Percentiles rank a stretch among this genome's conserved stretches.
These are phyloP conservation scores for Anoplopoma fimbria DNA, from an alignment of 2,113 vertebrate species.

Conservation along the genomic window DNA sequence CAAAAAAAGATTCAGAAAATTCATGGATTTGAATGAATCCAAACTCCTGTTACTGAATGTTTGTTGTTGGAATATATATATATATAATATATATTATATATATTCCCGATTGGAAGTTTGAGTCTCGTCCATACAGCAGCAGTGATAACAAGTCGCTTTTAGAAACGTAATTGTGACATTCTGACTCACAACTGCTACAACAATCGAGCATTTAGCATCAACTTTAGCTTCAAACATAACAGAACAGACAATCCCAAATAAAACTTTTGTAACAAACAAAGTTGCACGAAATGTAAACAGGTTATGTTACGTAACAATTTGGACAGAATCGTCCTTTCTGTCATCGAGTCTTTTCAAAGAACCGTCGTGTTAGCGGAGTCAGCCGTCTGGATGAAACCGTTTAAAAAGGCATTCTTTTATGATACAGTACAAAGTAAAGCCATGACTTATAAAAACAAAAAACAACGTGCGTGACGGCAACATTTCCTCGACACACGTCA, in stretches of 20 bases:
- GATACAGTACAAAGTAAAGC: background rate
- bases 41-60: background rate
- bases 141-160: no score
- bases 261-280: background rate
- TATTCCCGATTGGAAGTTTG: no score
- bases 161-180: background rate
- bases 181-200: background rate
- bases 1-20: constrained; percentile 12
- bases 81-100: no score
- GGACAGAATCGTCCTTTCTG: background rate
- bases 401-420: constrained; percentile 17
- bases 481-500: no score
- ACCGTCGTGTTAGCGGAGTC: background rate
- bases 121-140: no score
- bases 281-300: constrained; percentile 36
- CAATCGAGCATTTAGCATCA: background rate
- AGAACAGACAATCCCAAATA: background rate
- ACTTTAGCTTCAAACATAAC: background rate
- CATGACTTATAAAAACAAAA: no score
- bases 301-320: background rate
- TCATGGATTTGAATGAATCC: no score
- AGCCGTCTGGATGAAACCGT: constrained; percentile 10
- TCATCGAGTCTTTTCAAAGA: background rate
- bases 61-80: background rate
- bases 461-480: no score